These are phyloP conservation scores for Macrosteles quadrilineatus DNA, from an alignment of 1,140 invertebrate genomes.

Conservation along the genomic window DNA sequence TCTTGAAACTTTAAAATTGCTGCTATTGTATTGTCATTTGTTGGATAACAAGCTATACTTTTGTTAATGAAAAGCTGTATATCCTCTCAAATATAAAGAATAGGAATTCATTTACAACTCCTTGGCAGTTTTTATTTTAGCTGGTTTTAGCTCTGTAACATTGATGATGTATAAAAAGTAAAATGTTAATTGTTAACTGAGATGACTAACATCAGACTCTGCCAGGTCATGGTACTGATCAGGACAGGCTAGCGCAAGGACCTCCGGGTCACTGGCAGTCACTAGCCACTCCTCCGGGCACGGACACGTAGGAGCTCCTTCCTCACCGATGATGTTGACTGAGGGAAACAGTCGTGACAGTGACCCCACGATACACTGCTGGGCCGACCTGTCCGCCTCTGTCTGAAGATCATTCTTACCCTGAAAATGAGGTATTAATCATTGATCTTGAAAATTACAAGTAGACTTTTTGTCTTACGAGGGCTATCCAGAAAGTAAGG, in stretches of 20 bases:
- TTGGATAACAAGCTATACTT: no score
- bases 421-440: slow-evolving; percentile 53
- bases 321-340: slow-evolving; percentile 91
- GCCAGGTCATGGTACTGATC: slow-evolving; percentile 61
- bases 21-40: no score
- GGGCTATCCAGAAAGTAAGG: no score
- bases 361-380: slow-evolving; percentile 88
- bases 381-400: slow-evolving; percentile 93
- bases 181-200: not conserved
- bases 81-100: no score
- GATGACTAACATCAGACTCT: slow-evolving; percentile 58
- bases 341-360: slow-evolving; percentile 81
- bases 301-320: slow-evolving; percentile 62
- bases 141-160: no score
- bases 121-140: no score
- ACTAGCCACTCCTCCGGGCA: slow-evolving; percentile 73
- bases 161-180: no score
- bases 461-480: no score
- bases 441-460: no score
- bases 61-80: no score
- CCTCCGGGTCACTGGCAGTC: slow-evolving; percentile 66
- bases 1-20: no score
- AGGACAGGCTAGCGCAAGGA: slow-evolving; percentile 72
- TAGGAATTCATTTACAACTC: no score
- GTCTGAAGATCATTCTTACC: slow-evolving; percentile 96